These are phyloP conservation scores for Panurus biarmicus DNA, from an alignment of 2,113 vertebrate species.

Conservation along the genomic window DNA sequence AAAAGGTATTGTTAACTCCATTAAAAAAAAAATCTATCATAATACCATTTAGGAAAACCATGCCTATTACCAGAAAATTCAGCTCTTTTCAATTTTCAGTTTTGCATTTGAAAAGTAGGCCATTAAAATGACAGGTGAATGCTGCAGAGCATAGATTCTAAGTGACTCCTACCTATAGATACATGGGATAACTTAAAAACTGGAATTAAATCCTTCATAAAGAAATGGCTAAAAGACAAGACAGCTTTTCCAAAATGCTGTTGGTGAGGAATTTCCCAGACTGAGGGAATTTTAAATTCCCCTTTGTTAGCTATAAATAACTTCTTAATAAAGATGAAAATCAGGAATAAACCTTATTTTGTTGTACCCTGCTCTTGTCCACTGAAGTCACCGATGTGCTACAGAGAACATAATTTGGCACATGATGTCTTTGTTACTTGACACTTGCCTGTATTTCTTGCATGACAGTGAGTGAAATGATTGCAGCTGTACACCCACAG, in stretches of 20 bases:
- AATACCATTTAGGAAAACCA: constrained; percentile 1
- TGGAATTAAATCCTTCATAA: not conserved
- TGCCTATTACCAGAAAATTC: constrained; percentile 9
- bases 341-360: not conserved
- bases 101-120: constrained; percentile 16
- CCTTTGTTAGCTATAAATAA: not conserved
- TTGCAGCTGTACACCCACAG: not conserved
- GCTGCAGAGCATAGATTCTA: not conserved
- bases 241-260: not conserved
- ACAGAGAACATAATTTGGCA: not conserved
- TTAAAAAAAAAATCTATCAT: not conserved
- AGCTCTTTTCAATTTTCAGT: not conserved
- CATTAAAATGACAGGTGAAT: constrained; percentile 13
- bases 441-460: not conserved
- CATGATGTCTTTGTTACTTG: not conserved
- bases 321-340: not conserved
- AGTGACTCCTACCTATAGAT: not conserved
- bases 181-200: not conserved
- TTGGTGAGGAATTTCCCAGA: not conserved
- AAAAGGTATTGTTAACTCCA: not conserved
- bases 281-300: not conserved
- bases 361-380: not conserved
- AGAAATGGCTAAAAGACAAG: not conserved
- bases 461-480: not conserved
- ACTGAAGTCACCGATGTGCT: not conserved